phyloP scores from a whole-genome alignment of 2,797 vertebrate genomes.

The Naso thynnoides region DNA sequence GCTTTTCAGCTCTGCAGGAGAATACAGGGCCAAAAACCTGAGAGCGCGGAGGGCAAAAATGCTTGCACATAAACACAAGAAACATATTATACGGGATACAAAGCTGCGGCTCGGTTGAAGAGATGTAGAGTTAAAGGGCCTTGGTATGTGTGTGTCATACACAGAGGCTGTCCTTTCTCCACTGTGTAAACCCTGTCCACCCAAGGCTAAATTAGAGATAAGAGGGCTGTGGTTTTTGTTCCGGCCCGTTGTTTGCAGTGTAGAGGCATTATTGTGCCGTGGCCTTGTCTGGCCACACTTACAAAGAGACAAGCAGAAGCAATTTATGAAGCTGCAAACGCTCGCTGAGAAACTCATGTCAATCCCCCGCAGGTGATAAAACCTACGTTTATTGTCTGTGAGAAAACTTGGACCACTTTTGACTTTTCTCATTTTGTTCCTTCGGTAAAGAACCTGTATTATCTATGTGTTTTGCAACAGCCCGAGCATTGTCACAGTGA shows the following conservation, averaged over 20 bases:
- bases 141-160: constrained; percentile 31
- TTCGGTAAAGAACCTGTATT: background rate
- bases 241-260: constrained; percentile 54
- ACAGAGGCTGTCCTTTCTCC: constrained; percentile 43
- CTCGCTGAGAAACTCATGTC: constrained; percentile 40
- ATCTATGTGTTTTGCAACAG: background rate
- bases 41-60: constrained; percentile 12
- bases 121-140: constrained; percentile 42
- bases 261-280: constrained; percentile 54
- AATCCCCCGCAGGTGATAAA: constrained; percentile 40
- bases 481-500: too few relatives aligned
- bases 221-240: constrained; percentile 43
- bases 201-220: constrained; percentile 67
- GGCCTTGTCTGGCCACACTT: constrained; percentile 62
- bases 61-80: constrained; percentile 30
- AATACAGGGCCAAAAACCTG: constrained; percentile 15
- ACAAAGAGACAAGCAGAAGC: constrained; percentile 64
- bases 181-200: constrained; percentile 55
- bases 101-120: constrained; percentile 47
- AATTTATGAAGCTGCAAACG: constrained; percentile 57
- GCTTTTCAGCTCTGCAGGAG: constrained; percentile 38
- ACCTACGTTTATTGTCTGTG: constrained; percentile 20
- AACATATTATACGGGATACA: constrained; percentile 44
- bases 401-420: constrained; percentile 32
- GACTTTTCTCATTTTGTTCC: background rate